Evolutionary conservation across 1,140 invertebrate species (phyloP), one percentile per base, ranked within the genome.

Genomic region (Platyscapa corneri): DNA sequence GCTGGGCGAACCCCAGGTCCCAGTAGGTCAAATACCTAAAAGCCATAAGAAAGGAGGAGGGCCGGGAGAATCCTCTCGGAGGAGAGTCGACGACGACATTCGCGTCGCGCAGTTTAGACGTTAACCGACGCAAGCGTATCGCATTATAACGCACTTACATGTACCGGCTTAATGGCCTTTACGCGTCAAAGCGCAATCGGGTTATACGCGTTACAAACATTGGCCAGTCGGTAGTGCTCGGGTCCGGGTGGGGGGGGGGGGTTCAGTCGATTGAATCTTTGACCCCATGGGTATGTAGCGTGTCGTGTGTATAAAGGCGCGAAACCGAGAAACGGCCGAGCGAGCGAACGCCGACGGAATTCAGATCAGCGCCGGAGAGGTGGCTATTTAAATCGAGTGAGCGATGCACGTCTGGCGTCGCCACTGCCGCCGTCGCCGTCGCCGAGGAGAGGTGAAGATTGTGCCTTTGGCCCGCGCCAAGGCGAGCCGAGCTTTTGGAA

Each of bases 141-240:
- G 1, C 64, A 30, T 65, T 30, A 65, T 65, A 65, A 65, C 6
- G 27, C 64, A 14, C 30, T 53, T 53, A 53, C 83, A 86, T 85
- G 81, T 87, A 70, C 37, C 34, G 30, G 18, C 65, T 34, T 27
- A 72, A 79, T 82, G 88, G 89, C 87, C 89, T 8, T 39, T 86
- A 53, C 7, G 37, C 77, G 88, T 42, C 3, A 65, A 65, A 65
- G 64, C 27, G 64, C 30, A 34, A 8, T 70, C 67, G 67, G 30
- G 12, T 34, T 70, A 70, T 70, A 32, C 37, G 20, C 37, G 67
- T 37, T 32, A 70, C 16, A 70, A 37, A 70, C 87, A 82, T 81
- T 89, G 86, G 88, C 84, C 86, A 82, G 72, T n/a, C n/a, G n/a
- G n/a, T 86, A 88, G 88, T 88, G 82, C 87, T 88, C 87, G 86